phyloP scores from a whole-genome alignment of 2,113 vertebrate genomes.

The Crotophaga sulcirostris region DNA sequence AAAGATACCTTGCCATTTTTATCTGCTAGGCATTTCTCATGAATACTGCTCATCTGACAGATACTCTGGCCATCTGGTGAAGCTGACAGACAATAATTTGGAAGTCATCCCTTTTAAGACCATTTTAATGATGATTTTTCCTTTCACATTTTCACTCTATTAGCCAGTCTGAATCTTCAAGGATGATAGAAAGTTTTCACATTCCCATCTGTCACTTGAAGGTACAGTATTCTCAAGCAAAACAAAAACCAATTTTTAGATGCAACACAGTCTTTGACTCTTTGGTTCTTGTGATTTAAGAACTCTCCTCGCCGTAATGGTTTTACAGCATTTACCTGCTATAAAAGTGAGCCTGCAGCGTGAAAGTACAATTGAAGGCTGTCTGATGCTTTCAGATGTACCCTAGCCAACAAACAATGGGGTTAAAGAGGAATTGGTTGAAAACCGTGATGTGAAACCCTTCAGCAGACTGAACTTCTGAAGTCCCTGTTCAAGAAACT shows the following conservation, averaged over 20 bases:
- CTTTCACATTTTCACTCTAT: slow-evolving; percentile 60
- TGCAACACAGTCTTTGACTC: background rate
- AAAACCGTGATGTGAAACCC: background rate
- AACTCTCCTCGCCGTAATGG: background rate
- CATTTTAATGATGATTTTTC: slow-evolving; percentile 56
- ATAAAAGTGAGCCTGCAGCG: background rate
- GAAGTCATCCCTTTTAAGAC: slow-evolving; percentile 59
- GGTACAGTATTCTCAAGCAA: slow-evolving; percentile 23
- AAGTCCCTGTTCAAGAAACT: background rate
- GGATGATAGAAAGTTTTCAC: slow-evolving; percentile 61
- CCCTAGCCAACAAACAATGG: background rate
- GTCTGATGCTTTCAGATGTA: background rate
- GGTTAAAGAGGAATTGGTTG: background rate
- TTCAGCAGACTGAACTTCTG: background rate
- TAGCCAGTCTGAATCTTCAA: slow-evolving; percentile 57
- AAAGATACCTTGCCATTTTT: background rate
- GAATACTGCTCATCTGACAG: slow-evolving; percentile 48
- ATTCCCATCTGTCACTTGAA: slow-evolving; percentile 69
- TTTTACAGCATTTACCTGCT: background rate
- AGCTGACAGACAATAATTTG: slow-evolving; percentile 69
- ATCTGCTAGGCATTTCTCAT: slow-evolving; percentile 28
- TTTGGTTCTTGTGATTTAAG: background rate
- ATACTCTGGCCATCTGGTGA: slow-evolving; percentile 66
- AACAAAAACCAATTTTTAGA: slow-evolving; percentile 40
- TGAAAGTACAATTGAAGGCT: background rate